Base-by-base conservation (phyloP, 1,140 invertebrate species). In the Drosophila athabasca region DNA sequence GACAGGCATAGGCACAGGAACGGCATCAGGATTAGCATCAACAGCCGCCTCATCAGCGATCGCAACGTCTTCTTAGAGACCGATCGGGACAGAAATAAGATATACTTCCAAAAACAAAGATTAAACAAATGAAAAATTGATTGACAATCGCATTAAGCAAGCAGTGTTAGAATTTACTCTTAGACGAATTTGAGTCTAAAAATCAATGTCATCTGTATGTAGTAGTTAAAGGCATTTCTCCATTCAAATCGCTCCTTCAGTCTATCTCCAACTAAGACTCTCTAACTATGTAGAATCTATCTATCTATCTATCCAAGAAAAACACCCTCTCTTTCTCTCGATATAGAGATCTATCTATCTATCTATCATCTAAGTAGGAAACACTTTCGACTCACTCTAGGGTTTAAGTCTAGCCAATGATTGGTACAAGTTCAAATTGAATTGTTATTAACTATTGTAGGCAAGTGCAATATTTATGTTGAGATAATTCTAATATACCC, bases 71-170 rank as follows among this genome's bases (percentile, higher is more conserved):
- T 57, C 82, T 39, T 73, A 69, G 64, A 43, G 11, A 29, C 41
- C 45, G 26, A 29, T 19, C n/a, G 54, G 26, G 41, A 35, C 5
- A 7, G 50, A 17, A 57, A 46, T 65, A 58, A 53, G 55, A 26
- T 17, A 54, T 11, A 15, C 39, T n/a, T 54, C 29, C 41, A 7
- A 29, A 29, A 49, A 22, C 3, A 24, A 62, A 13, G 35, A 39
- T 39, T 39, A 35, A 57, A 69, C 64, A 50, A 26, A 66, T 35
- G 35, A 65, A 65, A 68, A 69, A 69, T 85, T 62, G 74, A 85
- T 85, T 87, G 82, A 85, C 82, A 85, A 85, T 85, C 82, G 78
- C 83, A 76, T 78, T 81, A 83, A 79, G 71, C 79, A 83, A 83
- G 79, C 79, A 70, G 75, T 52, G 58, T 82, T 87, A 85, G 78